Evolutionary conservation across 2,113 vertebrate genomes (phyloP).

Genomic region (Cepphus grylle): DNA sequence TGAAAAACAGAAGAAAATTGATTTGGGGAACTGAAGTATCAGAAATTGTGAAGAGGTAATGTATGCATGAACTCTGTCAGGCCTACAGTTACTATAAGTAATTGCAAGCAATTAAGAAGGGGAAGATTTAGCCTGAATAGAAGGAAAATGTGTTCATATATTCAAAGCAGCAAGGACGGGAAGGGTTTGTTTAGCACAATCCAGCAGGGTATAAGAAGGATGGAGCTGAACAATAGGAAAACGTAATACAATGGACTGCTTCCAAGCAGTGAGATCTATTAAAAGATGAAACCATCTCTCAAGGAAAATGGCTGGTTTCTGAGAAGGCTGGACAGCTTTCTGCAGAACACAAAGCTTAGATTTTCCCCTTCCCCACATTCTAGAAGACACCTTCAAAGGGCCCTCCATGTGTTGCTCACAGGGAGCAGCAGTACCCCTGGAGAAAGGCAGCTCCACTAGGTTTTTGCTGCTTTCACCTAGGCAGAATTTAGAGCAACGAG

Average conservation of each 20-base stretch:
- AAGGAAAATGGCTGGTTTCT: neutral
- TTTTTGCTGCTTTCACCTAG: neutral
- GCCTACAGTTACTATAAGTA: conserved; percentile 19
- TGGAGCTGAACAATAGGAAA: conserved; percentile 10
- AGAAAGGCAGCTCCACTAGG: neutral
- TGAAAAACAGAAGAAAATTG: conserved; percentile 30
- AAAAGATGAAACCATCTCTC: neutral
- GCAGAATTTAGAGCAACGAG: neutral
- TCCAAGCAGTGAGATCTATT: conserved; percentile 5
- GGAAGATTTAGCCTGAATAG: conserved; percentile 13
- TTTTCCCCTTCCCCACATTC: neutral
- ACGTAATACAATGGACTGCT: neutral
- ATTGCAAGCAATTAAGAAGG: conserved; percentile 43
- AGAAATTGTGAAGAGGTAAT: conserved; percentile 29
- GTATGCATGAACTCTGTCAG: conserved; percentile 26
- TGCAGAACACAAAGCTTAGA: neutral
- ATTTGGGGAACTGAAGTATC: neutral
- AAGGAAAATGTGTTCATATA: conserved; percentile 11
- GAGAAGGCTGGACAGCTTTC: neutral
- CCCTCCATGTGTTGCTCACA: neutral
- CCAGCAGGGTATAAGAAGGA: neutral
- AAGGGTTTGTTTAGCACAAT: neutral
- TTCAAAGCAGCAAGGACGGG: neutral
- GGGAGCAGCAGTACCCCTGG: neutral
- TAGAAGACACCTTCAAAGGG: neutral